Evolutionary conservation across 2,888 invertebrate genomes (phyloP), one percentile per base, ranked within the genome.

Genomic region (Malacosoma neustria): DNA sequence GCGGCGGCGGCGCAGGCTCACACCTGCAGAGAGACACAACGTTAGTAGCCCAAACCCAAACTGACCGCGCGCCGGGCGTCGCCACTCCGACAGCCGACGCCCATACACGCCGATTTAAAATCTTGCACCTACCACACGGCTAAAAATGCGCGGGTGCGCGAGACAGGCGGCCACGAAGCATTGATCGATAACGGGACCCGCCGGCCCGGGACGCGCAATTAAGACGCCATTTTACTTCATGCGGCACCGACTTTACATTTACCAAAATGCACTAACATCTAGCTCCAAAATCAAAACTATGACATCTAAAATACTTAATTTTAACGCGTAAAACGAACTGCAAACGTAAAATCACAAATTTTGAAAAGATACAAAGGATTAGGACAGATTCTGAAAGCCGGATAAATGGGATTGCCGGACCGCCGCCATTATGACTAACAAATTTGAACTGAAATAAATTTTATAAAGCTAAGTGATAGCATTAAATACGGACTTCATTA

Each of bases 11-110:
- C 80, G 81, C 85, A 75, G 82, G 84, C 84, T 84, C 85, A 82
- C 85, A 84, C 72, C 87, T 87, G 87, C 85, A 86, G 87, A 86
- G 79, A 87, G 84, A 85, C 77, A 84, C 79, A 81, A 75, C 75
- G 84, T 87, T 87, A 87, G 84, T 85, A 69, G 72, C 73, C 73
- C 22, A 9, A 22, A 22, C 75, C 77, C 73, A 76, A 76, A 77
- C 80, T 79, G 76, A 79, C 75, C 62, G 63, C 58, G 55, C 57
- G 54, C 50, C 49, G 52, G 51, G 53, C 55, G 61, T 53, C 62
- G 60, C n/a, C n/a, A n/a, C n/a, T n/a, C n/a, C 51, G 57, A 58
- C 53, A 48, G 49, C 49, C 52, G 52, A 57, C 55, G 60, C 22
- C 22, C 22, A 52, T 57, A 58, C 54, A 48, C 68, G 79, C 82